Evolutionary conservation across 2,888 invertebrate genomes (phyloP).

Genomic region (Scrobipalpa costella): DNA sequence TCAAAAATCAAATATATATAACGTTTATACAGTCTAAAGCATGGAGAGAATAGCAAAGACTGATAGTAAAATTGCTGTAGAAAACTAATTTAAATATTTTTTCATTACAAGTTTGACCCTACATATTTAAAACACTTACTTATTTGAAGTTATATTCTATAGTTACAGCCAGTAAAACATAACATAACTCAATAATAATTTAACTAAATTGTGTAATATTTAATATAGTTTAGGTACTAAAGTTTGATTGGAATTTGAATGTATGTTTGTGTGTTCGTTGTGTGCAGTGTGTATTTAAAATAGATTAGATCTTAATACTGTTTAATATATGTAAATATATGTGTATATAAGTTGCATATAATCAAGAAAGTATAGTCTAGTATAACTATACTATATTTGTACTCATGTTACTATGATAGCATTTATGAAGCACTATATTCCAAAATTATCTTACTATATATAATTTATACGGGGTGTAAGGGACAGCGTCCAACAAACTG

Average conservation of each 20-base stretch:
- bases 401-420: slow-evolving; percentile 27
- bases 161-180: too few species aligned
- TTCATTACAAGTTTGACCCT: not conserved
- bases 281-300: slow-evolving; percentile 23
- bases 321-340: slow-evolving; percentile 21
- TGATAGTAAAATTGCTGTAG: not conserved
- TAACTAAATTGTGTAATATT: not conserved
- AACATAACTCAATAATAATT: not conserved
- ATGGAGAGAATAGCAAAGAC: not conserved
- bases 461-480: not conserved
- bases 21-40: not conserved
- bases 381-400: not conserved
- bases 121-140: too few species aligned
- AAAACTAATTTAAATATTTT: not conserved
- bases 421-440: slow-evolving; percentile 29
- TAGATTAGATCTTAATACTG: not conserved
- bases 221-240: slow-evolving; percentile 2
- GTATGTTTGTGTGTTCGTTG: slow-evolving; percentile 31
- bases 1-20: not conserved
- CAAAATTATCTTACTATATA: slow-evolving; percentile 16
- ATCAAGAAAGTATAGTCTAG: slow-evolving; percentile 9
- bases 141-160: not conserved
- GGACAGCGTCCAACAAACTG: too few species aligned
- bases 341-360: slow-evolving; percentile 27
- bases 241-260: slow-evolving; percentile 21